Percentiles rank a stretch among this genome's conserved stretches.
phyloP scores from a whole-genome alignment of 2,888 invertebrate species.

The Muscina levida region DNA sequence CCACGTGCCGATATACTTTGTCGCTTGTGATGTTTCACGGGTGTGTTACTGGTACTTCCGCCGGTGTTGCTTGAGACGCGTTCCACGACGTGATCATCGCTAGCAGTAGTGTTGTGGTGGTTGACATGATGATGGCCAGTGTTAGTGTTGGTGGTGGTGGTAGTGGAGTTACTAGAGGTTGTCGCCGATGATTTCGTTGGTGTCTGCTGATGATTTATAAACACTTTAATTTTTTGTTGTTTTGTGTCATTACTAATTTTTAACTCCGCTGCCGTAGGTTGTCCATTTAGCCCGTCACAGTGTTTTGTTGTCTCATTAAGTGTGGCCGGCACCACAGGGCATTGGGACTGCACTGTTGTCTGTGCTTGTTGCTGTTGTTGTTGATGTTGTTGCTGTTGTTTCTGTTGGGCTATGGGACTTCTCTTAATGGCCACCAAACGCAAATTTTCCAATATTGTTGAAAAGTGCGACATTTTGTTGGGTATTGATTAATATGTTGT shows the following conservation, averaged over 20 bases:
- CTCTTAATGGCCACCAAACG: conserved; percentile 76
- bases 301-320: background rate
- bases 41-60: conserved; percentile 36
- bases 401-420: conserved; percentile 66
- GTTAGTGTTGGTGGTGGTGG: background rate
- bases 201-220: conserved; percentile 60
- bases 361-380: conserved; percentile 61
- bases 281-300: background rate
- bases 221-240: conserved; percentile 56
- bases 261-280: conserved; percentile 3
- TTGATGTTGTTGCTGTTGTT: conserved; percentile 56
- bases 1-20: conserved; percentile 70
- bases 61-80: conserved; percentile 53
- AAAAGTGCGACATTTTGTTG: conserved; percentile 78
- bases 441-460: conserved; percentile 78
- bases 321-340: background rate
- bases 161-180: conserved; percentile 41
- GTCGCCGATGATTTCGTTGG: conserved; percentile 50
- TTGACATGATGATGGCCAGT: conserved; percentile 21
- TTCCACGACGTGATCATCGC: conserved; percentile 38
- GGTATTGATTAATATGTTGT: conserved; percentile 22
- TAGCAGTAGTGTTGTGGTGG: background rate
- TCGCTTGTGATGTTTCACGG: conserved; percentile 62
- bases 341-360: conserved; percentile 28
- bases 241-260: conserved; percentile 51